Base-by-base conservation (phyloP, 2,797 vertebrate species). In the Sebastes diaconus region DNA sequence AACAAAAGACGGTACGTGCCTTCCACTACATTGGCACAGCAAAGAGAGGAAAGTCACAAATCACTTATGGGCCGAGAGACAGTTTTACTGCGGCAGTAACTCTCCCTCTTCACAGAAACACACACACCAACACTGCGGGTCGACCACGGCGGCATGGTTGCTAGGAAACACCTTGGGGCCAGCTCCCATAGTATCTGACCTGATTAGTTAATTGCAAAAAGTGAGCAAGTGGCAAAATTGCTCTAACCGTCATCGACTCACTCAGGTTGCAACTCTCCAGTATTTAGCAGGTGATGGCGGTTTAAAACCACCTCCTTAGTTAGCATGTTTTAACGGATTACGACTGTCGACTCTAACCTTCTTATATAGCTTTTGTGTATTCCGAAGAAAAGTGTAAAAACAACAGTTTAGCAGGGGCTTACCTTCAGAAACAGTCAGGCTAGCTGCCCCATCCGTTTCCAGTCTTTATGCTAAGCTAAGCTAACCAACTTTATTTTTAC, bases 161-260 rank as follows among this genome's bases (percentile, higher is more conserved):
- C 95, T 96, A 95, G 92, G 96, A 95, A 95, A 96, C 96, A 94
- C 92, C 93, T 92, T 81, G 73, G 88, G 91, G 92, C 93, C 90
- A 81, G 93, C 91, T 95, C 93, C 88, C 89, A 81, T 70, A 88
- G 91, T 92, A 93, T 94, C 91, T 94, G 92, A 93, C 93, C 94
- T 95, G 94, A 96, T 96, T 95, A 95, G 93, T 94, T 95, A 95
- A 95, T 95, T 95, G 94, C 85, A 87, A 89, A 94, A 95, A 95
- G 85, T 93, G 87, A 93, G 90, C 87, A 90, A 92, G 90, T 83
- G 79, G 84, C 73, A 82, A 89, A 90, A 88, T 78, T 76, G 42
- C 80, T 77, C 58, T 50, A 55, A 80, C 80, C 54, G 79, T 72
- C 84, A 84, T 84, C 12, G 14, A 81, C 80, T 87, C 57, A n/a